phyloP scores from a whole-genome alignment of 2,888 invertebrate species.

The Cerastis rubricosa region DNA sequence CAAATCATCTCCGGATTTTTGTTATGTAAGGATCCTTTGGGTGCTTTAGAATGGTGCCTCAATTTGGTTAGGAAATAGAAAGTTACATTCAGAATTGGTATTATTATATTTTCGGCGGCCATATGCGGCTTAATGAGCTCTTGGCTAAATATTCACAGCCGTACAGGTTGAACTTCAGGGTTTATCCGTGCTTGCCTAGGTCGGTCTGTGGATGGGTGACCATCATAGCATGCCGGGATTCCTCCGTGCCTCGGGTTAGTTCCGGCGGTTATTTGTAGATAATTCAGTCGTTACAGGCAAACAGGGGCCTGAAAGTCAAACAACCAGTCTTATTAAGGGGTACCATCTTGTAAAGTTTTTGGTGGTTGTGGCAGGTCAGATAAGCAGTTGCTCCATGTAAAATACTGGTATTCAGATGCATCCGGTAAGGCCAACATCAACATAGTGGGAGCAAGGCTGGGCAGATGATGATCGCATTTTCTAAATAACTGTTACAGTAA shows the following conservation, averaged over 20 bases:
- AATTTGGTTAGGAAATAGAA: not conserved
- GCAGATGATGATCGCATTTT: too few relatives aligned
- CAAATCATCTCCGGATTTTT: slow-evolving; percentile 10
- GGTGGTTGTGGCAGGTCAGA: too few relatives aligned
- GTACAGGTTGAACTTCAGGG: not conserved
- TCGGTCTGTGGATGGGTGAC: not conserved
- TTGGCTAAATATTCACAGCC: not conserved
- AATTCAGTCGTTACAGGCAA: not conserved
- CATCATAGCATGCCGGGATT: not conserved
- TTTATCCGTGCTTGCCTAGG: not conserved
- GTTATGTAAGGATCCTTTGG: not conserved
- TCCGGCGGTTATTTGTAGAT: not conserved
- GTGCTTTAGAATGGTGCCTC: not conserved
- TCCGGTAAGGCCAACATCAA: too few relatives aligned
- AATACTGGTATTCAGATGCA: too few relatives aligned
- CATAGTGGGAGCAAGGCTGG: too few relatives aligned
- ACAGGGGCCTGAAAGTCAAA: not conserved
- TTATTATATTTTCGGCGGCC: not conserved
- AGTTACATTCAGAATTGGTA: not conserved
- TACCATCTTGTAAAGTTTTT: too few relatives aligned
- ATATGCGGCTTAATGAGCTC: not conserved
- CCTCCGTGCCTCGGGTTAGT: not conserved
- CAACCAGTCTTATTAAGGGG: not conserved
- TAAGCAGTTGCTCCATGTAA: too few relatives aligned
- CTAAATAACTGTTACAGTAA: too few relatives aligned